Evolutionary conservation across 2,888 invertebrate species (phyloP).

Genomic region (Heliconius sara): DNA sequence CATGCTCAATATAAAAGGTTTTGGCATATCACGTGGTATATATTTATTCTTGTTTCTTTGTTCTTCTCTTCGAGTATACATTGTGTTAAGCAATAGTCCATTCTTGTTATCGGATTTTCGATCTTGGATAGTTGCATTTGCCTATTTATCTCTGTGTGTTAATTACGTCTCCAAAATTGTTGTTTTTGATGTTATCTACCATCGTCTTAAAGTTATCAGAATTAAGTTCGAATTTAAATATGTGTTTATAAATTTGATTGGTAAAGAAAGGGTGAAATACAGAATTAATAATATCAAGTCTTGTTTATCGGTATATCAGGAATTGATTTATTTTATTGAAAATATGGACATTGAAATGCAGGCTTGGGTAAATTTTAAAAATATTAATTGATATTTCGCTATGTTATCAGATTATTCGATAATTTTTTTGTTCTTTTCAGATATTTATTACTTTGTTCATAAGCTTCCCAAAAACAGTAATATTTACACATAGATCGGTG

Average conservation of each 20-base stretch:
- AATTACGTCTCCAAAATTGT: conserved; percentile 10
- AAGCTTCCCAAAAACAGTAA: conserved; percentile 10
- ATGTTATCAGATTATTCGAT: neutral
- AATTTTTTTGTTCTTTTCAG: neutral
- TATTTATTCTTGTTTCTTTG: neutral
- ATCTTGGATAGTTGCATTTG: neutral
- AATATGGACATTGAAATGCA: conserved; percentile 20
- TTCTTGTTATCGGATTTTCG: neutral
- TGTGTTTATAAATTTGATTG: conserved; percentile 9
- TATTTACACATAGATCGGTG: conserved; percentile 6
- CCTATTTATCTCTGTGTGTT: neutral
- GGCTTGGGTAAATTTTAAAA: conserved; percentile 9
- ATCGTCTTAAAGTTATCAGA: conserved; percentile 11
- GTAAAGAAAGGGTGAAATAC: conserved; percentile 9
- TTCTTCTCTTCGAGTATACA: neutral
- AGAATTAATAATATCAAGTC: conserved; percentile 17
- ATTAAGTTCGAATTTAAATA: conserved; percentile 21
- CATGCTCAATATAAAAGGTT: conserved; percentile 10
- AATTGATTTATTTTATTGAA: conserved; percentile 16
- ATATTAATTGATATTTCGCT: neutral
- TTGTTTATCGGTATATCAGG: conserved; percentile 8
- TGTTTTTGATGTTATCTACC: conserved; percentile 18
- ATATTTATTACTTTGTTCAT: conserved; percentile 10
- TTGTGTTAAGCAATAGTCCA: neutral
- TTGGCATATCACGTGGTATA: neutral